These are phyloP conservation scores for Cataglyphis hispanica DNA, from an alignment of 1,140 invertebrate genomes.

Conservation along the genomic window DNA sequence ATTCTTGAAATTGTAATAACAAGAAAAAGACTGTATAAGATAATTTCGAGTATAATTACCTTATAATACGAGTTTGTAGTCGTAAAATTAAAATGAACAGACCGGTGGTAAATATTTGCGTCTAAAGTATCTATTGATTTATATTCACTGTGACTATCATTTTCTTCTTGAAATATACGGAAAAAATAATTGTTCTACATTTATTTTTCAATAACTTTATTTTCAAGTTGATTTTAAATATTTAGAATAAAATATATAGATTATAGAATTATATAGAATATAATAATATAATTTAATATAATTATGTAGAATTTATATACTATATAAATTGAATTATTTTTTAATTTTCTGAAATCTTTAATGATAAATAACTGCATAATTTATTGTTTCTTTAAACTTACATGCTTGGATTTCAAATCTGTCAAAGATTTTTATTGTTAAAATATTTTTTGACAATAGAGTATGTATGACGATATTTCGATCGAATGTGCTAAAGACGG, in stretches of 20 bases:
- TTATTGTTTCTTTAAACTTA: neutral
- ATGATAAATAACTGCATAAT: neutral
- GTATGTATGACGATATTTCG: neutral
- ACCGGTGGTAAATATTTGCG: slow-evolving; percentile 34
- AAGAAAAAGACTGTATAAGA: slow-evolving; percentile 20
- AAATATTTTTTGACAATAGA: slow-evolving; percentile 16
- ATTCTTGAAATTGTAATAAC: slow-evolving; percentile 47
- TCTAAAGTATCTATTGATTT: neutral
- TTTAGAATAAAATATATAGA: no score
- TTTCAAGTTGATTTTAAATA: slow-evolving; percentile 4
- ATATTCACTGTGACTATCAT: neutral
- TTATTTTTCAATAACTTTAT: neutral
- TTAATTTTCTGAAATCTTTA: neutral
- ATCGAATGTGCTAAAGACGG: neutral
- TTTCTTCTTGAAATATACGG: neutral
- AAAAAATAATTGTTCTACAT: slow-evolving; percentile 1
- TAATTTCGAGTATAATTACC: slow-evolving; percentile 28
- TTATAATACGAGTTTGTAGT: neutral
- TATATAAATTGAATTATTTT: neutral
- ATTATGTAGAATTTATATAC: no score
- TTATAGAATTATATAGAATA: no score
- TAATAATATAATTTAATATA: no score
- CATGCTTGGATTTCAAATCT: neutral
- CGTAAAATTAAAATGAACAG: slow-evolving; percentile 24
- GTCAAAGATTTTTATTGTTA: neutral